phyloP scores from a whole-genome alignment of 2,113 vertebrate genomes.

The Cephalophus harveyi region DNA sequence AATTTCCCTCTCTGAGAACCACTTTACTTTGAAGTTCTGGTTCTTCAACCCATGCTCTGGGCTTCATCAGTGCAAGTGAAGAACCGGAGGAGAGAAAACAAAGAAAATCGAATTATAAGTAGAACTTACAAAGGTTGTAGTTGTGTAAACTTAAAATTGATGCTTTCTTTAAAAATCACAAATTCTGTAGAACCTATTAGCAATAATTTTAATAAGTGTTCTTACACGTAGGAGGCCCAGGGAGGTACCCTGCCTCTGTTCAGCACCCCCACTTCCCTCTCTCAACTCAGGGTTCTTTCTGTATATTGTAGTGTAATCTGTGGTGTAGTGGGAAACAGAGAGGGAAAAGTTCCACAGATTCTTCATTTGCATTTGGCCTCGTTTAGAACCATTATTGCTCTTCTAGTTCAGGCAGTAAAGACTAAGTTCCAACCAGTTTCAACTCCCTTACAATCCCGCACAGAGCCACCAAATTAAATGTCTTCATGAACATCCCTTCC shows the following conservation, averaged over 20 bases:
- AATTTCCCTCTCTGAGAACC: slow-evolving; percentile 12
- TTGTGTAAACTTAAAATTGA: not conserved
- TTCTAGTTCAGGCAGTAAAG: not conserved
- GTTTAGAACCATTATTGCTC: not conserved
- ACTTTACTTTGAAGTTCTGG: not conserved
- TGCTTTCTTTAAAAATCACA: slow-evolving; percentile 7
- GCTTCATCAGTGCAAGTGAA: slow-evolving; percentile 14
- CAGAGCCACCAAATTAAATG: not conserved
- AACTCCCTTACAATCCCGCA: not conserved
- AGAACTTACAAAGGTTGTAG: not conserved
- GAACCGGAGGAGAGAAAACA: not conserved
- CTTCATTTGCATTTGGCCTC: not conserved
- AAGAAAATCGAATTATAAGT: not conserved
- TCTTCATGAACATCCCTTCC: not conserved
- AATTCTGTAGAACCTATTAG: not conserved
- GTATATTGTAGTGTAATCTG: not conserved
- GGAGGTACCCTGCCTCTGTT: not conserved
- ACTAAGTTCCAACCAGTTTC: not conserved
- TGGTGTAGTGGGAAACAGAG: not conserved
- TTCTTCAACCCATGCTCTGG: not conserved
- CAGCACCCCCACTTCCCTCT: not conserved
- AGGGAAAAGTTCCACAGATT: not conserved
- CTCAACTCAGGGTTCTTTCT: not conserved
- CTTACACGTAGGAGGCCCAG: not conserved
- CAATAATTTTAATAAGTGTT: not conserved